Conservation (phyloP, 2,888 invertebrate genomes). For the Sphinx pinastri region DNA sequence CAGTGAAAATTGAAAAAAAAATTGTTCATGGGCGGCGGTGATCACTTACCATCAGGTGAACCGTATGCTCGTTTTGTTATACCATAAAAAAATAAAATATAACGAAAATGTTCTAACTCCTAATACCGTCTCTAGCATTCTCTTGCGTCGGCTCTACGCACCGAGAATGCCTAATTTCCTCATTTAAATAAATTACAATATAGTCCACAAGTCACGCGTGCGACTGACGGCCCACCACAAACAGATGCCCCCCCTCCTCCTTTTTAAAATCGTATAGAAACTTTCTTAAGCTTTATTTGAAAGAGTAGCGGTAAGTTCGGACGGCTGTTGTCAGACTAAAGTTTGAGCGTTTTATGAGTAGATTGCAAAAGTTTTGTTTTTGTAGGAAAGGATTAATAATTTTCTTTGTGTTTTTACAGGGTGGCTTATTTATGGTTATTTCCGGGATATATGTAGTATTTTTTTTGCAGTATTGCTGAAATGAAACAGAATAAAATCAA, state of each 20-base stretch:
- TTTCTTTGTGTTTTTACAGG: not conserved
- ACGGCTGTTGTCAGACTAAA: constrained; percentile 43
- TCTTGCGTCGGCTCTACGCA: constrained; percentile 31
- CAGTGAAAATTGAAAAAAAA: no score
- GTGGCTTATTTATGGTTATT: not conserved
- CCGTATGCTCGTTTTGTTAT: no score
- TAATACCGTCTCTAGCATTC: constrained; percentile 9
- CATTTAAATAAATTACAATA: constrained; percentile 47
- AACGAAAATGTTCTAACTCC: no score
- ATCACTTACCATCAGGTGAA: no score
- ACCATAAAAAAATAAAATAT: no score
- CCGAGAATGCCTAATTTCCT: constrained; percentile 47
- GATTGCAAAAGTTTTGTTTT: constrained; percentile 22
- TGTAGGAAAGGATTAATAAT: constrained; percentile 17
- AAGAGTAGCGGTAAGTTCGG: constrained; percentile 37
- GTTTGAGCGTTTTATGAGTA: constrained; percentile 12
- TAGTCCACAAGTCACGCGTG: constrained; percentile 40
- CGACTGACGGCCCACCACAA: constrained; percentile 33
- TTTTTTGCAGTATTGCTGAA: not conserved
- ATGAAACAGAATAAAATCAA: no score
- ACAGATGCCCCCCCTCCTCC: constrained; percentile 16
- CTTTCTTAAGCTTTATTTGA: constrained; percentile 23
- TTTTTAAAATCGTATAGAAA: constrained; percentile 26
- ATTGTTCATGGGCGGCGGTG: no score
- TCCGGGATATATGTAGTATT: not conserved